A percentile compares a stretch with the other conserved stretches of the same genome.
Evolutionary conservation across 2,888 invertebrate species (phyloP).

Genomic region (Eupithecia centaureata): DNA sequence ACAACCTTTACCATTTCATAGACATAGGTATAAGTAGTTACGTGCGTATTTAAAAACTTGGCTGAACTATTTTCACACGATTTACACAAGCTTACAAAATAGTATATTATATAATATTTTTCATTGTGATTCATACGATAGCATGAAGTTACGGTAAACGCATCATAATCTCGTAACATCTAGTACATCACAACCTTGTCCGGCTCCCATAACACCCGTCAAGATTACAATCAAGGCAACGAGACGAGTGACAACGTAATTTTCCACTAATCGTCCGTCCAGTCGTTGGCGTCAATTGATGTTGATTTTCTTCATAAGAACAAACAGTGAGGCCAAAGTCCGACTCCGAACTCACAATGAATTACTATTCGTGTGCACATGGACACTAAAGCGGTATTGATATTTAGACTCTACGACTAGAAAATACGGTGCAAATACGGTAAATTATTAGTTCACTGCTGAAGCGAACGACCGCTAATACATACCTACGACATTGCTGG

Average conservation of each 20-base stretch:
- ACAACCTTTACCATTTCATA: not conserved
- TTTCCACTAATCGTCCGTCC: conserved; percentile 29
- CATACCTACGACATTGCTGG: not conserved
- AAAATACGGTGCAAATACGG: conserved; percentile 17
- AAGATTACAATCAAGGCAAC: conserved; percentile 25
- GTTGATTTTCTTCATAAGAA: conserved; percentile 54
- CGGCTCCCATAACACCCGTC: conserved; percentile 25
- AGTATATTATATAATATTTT: not conserved
- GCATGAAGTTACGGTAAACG: not conserved
- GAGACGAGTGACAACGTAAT: conserved; percentile 20
- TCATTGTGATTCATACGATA: not conserved
- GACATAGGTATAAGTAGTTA: not conserved
- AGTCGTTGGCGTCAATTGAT: conserved; percentile 53
- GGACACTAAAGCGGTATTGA: not conserved
- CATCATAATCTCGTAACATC: conserved; percentile 2
- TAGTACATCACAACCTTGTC: not conserved
- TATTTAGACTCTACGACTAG: conserved; percentile 18
- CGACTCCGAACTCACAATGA: conserved; percentile 33
- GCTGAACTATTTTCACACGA: not conserved
- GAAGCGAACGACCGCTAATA: not conserved
- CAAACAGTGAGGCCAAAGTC: conserved; percentile 54
- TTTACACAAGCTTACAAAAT: not conserved
- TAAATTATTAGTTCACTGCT: not conserved
- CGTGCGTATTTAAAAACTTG: not conserved
- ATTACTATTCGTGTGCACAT: conserved; percentile 9